phyloP scores from a whole-genome alignment of 1,140 invertebrate species.

The Fopius arisanus region DNA sequence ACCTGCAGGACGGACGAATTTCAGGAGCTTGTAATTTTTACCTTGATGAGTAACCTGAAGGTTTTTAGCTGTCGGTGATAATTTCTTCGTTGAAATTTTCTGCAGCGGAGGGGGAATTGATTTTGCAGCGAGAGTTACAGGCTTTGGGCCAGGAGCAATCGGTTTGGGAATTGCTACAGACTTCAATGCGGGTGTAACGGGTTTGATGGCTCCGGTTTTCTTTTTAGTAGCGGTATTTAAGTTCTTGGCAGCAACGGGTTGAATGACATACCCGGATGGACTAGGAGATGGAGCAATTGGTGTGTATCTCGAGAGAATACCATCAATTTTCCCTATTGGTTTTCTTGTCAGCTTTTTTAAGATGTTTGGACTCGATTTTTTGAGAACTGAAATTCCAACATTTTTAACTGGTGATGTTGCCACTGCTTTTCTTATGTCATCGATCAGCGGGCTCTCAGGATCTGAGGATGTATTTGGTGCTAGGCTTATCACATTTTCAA shows the following conservation, averaged over 20 bases:
- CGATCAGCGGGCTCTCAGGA: constrained; percentile 41
- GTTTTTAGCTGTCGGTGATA: neutral
- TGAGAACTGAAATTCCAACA: constrained; percentile 47
- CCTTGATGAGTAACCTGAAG: neutral
- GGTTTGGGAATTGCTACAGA: neutral
- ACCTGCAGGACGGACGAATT: constrained; percentile 31
- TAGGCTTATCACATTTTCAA: constrained; percentile 59
- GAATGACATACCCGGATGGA: neutral
- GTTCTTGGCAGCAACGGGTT: neutral
- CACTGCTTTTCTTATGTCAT: constrained; percentile 52
- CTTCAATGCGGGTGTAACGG: neutral
- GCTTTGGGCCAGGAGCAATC: neutral
- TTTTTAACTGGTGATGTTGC: constrained; percentile 45
- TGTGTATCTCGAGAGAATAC: neutral
- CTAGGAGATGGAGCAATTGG: neutral
- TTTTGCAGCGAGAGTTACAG: neutral
- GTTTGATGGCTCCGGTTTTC: neutral
- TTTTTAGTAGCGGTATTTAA: neutral
- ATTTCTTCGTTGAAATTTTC: neutral
- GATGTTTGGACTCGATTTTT: constrained; percentile 48
- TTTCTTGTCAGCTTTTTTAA: constrained; percentile 43
- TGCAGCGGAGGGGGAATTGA: neutral
- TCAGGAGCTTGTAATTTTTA: constrained; percentile 44
- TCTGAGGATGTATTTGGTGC: constrained; percentile 37
- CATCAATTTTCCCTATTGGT: neutral